These are phyloP conservation scores for Choristoneura fumiferana DNA, from an alignment of 1,140 invertebrate genomes.

Conservation along the genomic window DNA sequence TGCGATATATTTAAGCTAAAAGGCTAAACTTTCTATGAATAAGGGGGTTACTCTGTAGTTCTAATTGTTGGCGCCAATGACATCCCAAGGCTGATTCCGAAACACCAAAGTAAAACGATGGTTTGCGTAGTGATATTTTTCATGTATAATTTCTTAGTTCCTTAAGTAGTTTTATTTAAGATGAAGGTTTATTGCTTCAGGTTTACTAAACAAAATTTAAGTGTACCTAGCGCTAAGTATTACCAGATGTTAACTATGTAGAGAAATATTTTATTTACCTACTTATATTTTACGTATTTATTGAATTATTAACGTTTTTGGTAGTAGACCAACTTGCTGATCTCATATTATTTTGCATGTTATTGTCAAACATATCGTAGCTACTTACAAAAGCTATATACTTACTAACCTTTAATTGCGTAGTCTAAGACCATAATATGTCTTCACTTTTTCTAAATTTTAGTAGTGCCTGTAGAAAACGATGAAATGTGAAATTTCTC, in stretches of 20 bases:
- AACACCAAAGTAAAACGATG: slow-evolving; percentile 12
- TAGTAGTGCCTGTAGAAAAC: slow-evolving; percentile 2
- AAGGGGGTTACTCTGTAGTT: not conserved
- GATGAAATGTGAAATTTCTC: no score
- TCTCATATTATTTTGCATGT: slow-evolving; percentile 16
- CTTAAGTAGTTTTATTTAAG: slow-evolving; percentile 10
- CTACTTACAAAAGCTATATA: not conserved
- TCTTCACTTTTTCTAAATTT: slow-evolving; percentile 4
- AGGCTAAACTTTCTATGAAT: no score
- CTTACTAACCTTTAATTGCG: not conserved
- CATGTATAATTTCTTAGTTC: slow-evolving; percentile 15
- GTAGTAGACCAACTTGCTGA: slow-evolving; percentile 15
- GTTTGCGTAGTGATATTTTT: slow-evolving; percentile 10
- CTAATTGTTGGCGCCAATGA: slow-evolving; percentile 1
- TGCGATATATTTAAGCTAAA: no score
- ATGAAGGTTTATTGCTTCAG: slow-evolving; percentile 14
- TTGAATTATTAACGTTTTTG: not conserved
- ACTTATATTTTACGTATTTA: not conserved
- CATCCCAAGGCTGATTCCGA: slow-evolving; percentile 5
- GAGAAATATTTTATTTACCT: slow-evolving; percentile 10
- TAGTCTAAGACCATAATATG: not conserved
- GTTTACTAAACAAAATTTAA: not conserved
- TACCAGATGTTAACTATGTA: not conserved
- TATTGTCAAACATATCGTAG: not conserved
- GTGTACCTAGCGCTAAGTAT: slow-evolving; percentile 11